Conservation (phyloP, 1,140 invertebrate genomes). For the Metaphire vulgaris region DNA sequence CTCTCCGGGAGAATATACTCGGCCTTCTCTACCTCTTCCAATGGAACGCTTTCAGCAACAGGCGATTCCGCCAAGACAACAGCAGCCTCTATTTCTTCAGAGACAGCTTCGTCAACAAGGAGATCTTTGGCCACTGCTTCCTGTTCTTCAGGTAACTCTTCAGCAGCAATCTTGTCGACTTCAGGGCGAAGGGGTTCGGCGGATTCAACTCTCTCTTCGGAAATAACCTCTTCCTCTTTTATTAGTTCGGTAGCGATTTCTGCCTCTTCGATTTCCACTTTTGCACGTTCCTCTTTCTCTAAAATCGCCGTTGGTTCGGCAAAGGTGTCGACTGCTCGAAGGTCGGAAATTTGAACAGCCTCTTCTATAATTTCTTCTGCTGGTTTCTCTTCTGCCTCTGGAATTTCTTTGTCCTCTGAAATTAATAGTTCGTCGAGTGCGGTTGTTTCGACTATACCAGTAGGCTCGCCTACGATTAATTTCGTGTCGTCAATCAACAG, state of each 20-base stretch:
- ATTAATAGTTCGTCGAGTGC: too few species aligned
- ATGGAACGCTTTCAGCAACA: too few species aligned
- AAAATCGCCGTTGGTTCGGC: background rate
- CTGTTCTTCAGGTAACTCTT: background rate
- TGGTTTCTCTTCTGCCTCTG: too few species aligned
- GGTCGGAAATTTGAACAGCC: background rate
- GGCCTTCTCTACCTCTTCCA: background rate
- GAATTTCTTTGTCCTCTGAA: too few species aligned
- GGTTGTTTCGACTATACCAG: too few species aligned
- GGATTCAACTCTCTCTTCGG: background rate
- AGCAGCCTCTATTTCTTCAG: background rate
- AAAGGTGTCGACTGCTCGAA: background rate
- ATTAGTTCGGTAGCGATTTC: background rate
- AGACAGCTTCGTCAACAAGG: background rate
- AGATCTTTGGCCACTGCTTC: background rate
- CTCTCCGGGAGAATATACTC: too few species aligned
- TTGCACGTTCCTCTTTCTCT: background rate
- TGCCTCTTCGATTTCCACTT: background rate
- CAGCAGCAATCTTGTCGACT: background rate
- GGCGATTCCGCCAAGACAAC: background rate
- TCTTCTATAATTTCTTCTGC: slow-evolving; percentile 4
- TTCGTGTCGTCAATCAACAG: too few species aligned
- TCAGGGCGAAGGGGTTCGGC: background rate
- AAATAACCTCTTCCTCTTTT: background rate
- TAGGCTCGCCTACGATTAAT: too few species aligned